Conservation (phyloP, 2,113 vertebrate species). For the Centrocercus urophasianus region DNA sequence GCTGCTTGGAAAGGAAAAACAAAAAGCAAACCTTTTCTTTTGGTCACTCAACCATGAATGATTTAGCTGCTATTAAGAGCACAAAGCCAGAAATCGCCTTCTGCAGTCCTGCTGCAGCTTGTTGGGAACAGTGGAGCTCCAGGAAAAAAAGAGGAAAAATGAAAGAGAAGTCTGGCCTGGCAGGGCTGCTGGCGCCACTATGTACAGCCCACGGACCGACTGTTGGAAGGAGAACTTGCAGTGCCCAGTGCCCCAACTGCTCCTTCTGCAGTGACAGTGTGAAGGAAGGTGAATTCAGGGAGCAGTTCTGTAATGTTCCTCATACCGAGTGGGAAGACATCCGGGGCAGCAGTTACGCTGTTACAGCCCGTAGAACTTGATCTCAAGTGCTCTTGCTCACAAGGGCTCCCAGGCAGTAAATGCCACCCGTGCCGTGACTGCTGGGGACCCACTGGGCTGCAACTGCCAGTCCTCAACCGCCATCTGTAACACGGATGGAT, state of each 20-base stretch:
- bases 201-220: background rate
- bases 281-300: background rate
- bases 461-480: background rate
- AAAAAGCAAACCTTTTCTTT: background rate
- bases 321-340: rapidly evolving
- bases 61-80: background rate
- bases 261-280: background rate
- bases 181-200: background rate
- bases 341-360: background rate
- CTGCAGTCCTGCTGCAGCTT: background rate
- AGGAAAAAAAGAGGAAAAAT: background rate
- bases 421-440: background rate
- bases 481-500: background rate
- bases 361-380: background rate
- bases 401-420: background rate
- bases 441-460: background rate
- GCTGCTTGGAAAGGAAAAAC: background rate
- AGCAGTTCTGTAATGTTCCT: background rate
- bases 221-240: background rate
- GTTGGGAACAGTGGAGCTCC: background rate
- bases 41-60: background rate
- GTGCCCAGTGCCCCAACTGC: background rate
- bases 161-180: background rate
- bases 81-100: background rate
- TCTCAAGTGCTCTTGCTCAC: background rate